Percentiles rank a stretch among this genome's conserved stretches.
These are phyloP conservation scores for Endotricha flammealis DNA, from an alignment of 2,888 invertebrate genomes.

Conservation along the genomic window DNA sequence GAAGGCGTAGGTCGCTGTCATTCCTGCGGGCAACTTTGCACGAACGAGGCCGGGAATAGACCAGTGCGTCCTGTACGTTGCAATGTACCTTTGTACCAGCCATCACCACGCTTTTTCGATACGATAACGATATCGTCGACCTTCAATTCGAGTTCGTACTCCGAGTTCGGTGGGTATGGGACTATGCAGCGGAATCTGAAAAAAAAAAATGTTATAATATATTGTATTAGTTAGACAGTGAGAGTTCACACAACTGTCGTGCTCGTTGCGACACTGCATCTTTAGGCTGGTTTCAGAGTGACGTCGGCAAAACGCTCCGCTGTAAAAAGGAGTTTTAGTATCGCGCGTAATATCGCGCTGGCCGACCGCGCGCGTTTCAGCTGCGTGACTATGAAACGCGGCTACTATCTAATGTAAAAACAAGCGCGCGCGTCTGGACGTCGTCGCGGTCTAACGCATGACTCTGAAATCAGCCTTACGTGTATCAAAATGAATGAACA, in stretches of 20 bases:
- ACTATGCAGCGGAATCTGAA: slow-evolving; percentile 92
- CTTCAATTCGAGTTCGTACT: slow-evolving; percentile 92
- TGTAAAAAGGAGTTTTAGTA: no score
- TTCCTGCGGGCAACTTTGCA: slow-evolving; percentile 79
- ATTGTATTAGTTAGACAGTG: background rate
- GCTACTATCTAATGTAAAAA: no score
- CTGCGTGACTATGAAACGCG: no score
- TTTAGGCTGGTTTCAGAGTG: no score
- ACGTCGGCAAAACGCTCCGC: no score
- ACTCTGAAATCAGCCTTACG: no score
- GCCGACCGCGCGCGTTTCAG: no score
- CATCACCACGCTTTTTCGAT: slow-evolving; percentile 94
- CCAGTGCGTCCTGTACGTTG: slow-evolving; percentile 94
- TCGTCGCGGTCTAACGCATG: no score
- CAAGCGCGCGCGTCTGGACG: no score
- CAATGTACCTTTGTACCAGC: slow-evolving; percentile 96
- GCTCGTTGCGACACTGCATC: no score
- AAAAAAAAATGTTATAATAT: background rate
- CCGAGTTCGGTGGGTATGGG: slow-evolving; percentile 96
- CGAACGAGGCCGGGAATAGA: slow-evolving; percentile 97
- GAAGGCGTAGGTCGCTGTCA: slow-evolving; percentile 38
- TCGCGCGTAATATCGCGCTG: no score
- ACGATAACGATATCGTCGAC: slow-evolving; percentile 95
- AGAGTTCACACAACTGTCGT: background rate
- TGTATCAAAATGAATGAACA: no score